Evolutionary conservation across 2,113 vertebrate species (phyloP), one percentile per base, ranked within the genome.

Genomic region (Gambusia affinis): DNA sequence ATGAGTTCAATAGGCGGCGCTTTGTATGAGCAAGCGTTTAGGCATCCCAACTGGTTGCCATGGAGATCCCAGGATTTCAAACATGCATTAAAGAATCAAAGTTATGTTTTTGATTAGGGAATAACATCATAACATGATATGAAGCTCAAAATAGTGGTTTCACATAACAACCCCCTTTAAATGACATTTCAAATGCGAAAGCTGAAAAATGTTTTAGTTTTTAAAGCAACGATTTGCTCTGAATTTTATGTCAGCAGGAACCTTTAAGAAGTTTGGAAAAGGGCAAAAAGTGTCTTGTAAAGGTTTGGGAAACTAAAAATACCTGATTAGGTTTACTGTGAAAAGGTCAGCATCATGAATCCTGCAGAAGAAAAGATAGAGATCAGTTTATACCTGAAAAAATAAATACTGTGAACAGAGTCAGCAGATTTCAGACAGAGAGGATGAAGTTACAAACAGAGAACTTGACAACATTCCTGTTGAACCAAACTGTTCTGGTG

Each of bases 221-320:
- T 30, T 62, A 29, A 15, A 30, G 51, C 19, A 31, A 63, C 6
- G 4, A 31, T 19, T 63, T 31, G 7, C 30, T 63, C 29, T 63
- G 61, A 63, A 1, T 63, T 31, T 62, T 4, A 29, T 62, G 61
- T 62, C 29, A 62, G 61, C 12, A 19, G 30, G 24, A 57, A 37
- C 4, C 14, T 29, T 35, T 35, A 66, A 66, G 42, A 60, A 33
- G 24, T 47, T 30, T 17, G 2, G 57, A 77, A n/a, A 68, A 42
- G 3, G n/a, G n/a, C 24, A 64, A 29, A 75, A 33, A 64, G 69
- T 63, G 70, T 77, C 47, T 78, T 51, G 35, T 57, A 51, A 51
- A 19, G 15, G 42, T 68, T 8, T 51, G 29, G 19, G 10, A 12
- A 54, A 2, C 27, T 19, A 24, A 14, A 11, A 63, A 69, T 63